Conservation (phyloP, 2,797 vertebrate genomes). For the Cheirogaleus major region DNA sequence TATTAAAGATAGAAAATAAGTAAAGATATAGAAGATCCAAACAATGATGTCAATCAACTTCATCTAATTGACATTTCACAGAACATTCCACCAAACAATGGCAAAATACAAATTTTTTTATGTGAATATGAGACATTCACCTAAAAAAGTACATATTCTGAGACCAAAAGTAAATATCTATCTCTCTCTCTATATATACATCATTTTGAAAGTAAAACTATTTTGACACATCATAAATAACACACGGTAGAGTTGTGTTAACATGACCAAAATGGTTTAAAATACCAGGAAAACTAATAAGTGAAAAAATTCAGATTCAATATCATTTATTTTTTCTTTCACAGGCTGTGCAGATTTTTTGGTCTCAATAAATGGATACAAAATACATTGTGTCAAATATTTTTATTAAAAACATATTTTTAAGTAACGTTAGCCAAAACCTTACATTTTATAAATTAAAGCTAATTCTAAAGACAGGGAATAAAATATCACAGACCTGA, state of each 20-base stretch:
- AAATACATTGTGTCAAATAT: background rate
- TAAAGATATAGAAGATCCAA: background rate
- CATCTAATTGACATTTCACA: background rate
- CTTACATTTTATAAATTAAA: background rate
- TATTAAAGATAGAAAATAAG: background rate
- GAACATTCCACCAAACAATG: background rate
- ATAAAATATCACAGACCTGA: background rate
- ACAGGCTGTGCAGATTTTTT: background rate
- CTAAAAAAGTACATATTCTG: background rate
- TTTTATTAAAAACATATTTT: background rate
- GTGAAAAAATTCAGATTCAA: background rate
- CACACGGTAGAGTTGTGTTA: background rate
- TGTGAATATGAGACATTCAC: background rate
- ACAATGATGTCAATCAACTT: background rate
- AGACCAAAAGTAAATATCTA: background rate
- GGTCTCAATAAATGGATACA: background rate
- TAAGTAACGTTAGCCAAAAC: background rate
- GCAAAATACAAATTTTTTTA: background rate
- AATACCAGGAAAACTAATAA: background rate
- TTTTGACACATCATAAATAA: conserved; percentile 36
- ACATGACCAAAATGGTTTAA: background rate
- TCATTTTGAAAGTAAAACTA: background rate
- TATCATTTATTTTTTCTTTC: background rate
- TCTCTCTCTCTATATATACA: too few relatives aligned
- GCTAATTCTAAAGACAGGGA: background rate